Evolutionary conservation across 2,888 invertebrate species (phyloP).

Genomic region (Zhuqinia jingwanae): DNA sequence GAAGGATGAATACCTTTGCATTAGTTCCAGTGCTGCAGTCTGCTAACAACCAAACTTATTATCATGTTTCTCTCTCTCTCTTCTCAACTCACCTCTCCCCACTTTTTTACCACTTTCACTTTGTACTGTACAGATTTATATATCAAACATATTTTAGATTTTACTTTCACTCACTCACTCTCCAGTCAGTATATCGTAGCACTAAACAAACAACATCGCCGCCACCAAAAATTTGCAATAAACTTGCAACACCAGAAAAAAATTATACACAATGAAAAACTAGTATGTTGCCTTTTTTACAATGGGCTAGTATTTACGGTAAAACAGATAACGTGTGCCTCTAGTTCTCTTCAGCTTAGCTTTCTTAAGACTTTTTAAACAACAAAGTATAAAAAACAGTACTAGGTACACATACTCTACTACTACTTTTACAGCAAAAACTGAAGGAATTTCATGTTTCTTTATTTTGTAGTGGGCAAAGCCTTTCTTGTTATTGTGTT

Average conservation of each 20-base stretch:
- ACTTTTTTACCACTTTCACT: conserved; percentile 24
- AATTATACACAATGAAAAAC: too few species aligned
- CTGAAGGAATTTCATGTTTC: conserved; percentile 21
- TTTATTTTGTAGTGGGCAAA: background rate
- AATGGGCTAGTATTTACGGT: background rate
- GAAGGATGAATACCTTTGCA: too few species aligned
- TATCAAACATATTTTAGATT: background rate
- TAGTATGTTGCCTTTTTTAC: background rate
- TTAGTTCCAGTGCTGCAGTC: background rate
- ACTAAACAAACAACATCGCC: too few species aligned
- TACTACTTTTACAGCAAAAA: background rate
- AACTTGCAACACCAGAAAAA: too few species aligned
- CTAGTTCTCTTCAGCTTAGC: background rate
- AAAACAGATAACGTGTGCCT: too few species aligned
- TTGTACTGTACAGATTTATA: background rate
- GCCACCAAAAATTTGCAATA: too few species aligned
- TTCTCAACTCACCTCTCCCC: background rate
- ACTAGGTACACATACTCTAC: background rate
- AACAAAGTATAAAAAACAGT: background rate
- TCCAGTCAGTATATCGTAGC: too few species aligned
- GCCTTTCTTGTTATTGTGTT: background rate
- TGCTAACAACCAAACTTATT: conserved; percentile 35
- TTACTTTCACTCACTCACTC: conserved; percentile 7
- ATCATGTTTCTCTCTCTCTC: conserved; percentile 23
- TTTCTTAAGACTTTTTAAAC: background rate